Percentiles rank a stretch among this genome's conserved stretches.
Evolutionary conservation across 2,888 invertebrate species (phyloP).

Genomic region (Ceriagrion tenellum): DNA sequence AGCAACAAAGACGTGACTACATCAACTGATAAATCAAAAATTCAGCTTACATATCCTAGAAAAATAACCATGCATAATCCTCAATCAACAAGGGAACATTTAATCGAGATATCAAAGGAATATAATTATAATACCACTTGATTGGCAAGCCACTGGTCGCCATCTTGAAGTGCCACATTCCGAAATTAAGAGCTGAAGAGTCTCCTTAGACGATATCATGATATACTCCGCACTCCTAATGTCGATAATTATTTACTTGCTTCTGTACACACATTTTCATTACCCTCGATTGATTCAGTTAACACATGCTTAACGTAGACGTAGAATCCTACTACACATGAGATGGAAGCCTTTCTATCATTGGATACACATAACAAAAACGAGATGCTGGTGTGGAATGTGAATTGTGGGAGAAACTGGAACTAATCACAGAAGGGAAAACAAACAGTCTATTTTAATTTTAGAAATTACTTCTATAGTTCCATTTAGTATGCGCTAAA

Average conservation of each 20-base stretch:
- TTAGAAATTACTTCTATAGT: not conserved
- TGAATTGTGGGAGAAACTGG: conserved; percentile 59
- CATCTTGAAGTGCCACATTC: conserved; percentile 89
- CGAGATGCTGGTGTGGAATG: conserved; percentile 62
- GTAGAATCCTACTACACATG: conserved; percentile 32
- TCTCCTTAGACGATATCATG: conserved; percentile 51
- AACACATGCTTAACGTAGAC: not conserved
- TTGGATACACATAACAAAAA: conserved; percentile 55
- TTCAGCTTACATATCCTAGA: not conserved
- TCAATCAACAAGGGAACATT: conserved; percentile 38
- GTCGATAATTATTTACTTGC: conserved; percentile 29
- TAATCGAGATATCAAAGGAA: conserved; percentile 42
- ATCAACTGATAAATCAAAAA: not conserved
- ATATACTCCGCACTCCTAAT: conserved; percentile 38
- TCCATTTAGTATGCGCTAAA: not conserved
- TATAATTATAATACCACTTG: conserved; percentile 64
- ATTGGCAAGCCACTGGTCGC: conserved; percentile 79
- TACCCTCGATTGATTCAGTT: not conserved
- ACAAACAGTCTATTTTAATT: conserved; percentile 59
- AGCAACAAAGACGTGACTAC: not conserved
- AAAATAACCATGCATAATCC: not conserved
- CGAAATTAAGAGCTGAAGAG: conserved; percentile 72
- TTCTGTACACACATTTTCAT: conserved; percentile 28
- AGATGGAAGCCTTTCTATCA: conserved; percentile 52
- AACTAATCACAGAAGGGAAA: conserved; percentile 57